Evolutionary conservation across 1,140 invertebrate genomes (phyloP).

Genomic region (Drosophila neocordata): DNA sequence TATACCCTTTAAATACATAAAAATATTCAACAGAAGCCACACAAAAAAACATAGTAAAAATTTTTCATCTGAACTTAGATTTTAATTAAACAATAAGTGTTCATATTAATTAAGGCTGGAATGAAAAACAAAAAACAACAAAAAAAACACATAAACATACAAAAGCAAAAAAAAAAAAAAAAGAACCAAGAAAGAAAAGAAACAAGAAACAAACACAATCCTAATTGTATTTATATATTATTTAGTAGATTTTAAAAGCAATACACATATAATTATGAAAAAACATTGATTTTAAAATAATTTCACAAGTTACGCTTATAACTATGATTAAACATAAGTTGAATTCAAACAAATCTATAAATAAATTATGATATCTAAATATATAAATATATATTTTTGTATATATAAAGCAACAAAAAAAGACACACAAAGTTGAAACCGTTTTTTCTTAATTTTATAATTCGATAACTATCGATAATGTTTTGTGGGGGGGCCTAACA

Average conservation of each 20-base stretch:
- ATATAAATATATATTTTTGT: constrained; percentile 11
- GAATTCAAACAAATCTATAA: constrained; percentile 57
- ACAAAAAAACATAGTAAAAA: constrained; percentile 48
- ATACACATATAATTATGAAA: constrained; percentile 58
- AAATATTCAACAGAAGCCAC: constrained; percentile 42
- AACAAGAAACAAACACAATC: constrained; percentile 23
- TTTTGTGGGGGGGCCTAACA: background rate
- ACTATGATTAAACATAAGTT: constrained; percentile 53
- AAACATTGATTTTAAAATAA: constrained; percentile 66
- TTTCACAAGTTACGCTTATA: constrained; percentile 71
- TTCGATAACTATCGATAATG: background rate
- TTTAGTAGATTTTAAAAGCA: constrained; percentile 67
- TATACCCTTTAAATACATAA: constrained; percentile 25
- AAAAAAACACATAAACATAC: constrained; percentile 43
- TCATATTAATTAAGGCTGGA: constrained; percentile 62
- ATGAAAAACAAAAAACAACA: constrained; percentile 53
- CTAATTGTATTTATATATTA: constrained; percentile 62
- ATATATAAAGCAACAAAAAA: constrained; percentile 3
- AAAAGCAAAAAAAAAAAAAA: constrained; percentile 33
- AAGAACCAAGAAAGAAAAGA: background rate
- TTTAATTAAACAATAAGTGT: constrained; percentile 62
- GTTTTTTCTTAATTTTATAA: background rate
- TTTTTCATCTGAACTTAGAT: constrained; percentile 37
- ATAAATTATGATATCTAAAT: constrained; percentile 46
- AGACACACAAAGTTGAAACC: background rate